Base-by-base conservation (phyloP, 1,140 invertebrate species). In the Sitodiplosis mosellana region DNA sequence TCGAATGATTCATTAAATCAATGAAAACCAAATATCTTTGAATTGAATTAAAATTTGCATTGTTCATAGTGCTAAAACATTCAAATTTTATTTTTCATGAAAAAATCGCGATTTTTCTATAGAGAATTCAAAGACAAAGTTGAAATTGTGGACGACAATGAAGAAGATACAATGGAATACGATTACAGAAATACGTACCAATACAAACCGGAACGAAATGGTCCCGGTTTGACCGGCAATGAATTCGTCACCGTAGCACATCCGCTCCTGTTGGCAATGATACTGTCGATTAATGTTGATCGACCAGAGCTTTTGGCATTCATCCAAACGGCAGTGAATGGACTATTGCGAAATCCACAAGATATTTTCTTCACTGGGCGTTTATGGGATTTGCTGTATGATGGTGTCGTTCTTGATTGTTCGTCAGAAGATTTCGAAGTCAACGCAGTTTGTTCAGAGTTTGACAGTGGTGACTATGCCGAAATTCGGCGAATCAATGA, bases 61-160 rank as follows among this genome's bases (percentile, higher is more conserved):
- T n/a, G n/a, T n/a, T n/a, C n/a, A n/a, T n/a, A n/a, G n/a, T n/a
- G n/a, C n/a, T n/a, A n/a, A n/a, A n/a, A n/a, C n/a, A n/a, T n/a
- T n/a, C n/a, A n/a, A n/a, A n/a, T n/a, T n/a, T n/a, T n/a, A n/a
- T 33, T 11, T 20, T 33, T 20, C 45, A 45, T 34, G 14, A 45
- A 45, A 45, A 36, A 14, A 34, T 56, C 55, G 18, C n/a, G n/a
- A n/a, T n/a, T n/a, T n/a, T n/a, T n/a, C n/a, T n/a, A n/a, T 49
- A 84, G 83, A 18, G 80, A 85, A 69, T 81, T 75, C 70, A 85
- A 84, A 59, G 71, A 80, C 53, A 87, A 86, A 64, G 70, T 78
- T 5, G 72, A 83, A 54, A 54, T 82, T 1, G 69, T 69, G 33
- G 83, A 87, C 52, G 66, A 75, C 51, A 73, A 75, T 2, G 70